phyloP scores from a whole-genome alignment of 2,113 vertebrate species.

The Dermatemys mawii region DNA sequence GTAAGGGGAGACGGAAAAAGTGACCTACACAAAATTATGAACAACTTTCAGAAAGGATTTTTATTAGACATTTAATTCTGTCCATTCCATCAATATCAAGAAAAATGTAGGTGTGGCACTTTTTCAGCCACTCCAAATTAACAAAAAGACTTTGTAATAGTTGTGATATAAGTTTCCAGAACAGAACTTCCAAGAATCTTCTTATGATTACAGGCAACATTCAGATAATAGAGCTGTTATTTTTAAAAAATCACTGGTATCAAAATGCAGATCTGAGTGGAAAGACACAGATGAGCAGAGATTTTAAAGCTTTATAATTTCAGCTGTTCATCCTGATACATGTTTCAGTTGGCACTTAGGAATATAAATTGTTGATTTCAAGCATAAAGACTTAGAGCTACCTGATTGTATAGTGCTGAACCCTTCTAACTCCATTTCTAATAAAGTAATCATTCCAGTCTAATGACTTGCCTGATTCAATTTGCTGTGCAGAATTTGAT shows the following conservation, averaged over 20 bases:
- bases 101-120: slow-evolving; percentile 4
- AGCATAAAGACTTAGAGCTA: neutral
- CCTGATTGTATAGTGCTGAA: neutral
- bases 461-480: neutral
- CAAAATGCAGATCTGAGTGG: slow-evolving; percentile 10
- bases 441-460: neutral
- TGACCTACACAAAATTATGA: neutral
- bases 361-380: neutral
- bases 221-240: neutral
- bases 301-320: neutral
- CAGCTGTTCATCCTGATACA: neutral
- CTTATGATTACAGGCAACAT: neutral
- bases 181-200: neutral
- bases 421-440: neutral
- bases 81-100: neutral
- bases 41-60: slow-evolving; percentile 47
- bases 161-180: neutral
- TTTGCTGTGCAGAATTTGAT: neutral
- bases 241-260: neutral
- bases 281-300: neutral
- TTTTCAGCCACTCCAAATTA: neutral
- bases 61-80: slow-evolving; percentile 58
- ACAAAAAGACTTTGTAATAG: neutral
- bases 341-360: neutral
- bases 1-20: neutral